Evolutionary conservation across 2,797 vertebrate genomes (phyloP).

Genomic region (Rhyacichthys aspro): DNA sequence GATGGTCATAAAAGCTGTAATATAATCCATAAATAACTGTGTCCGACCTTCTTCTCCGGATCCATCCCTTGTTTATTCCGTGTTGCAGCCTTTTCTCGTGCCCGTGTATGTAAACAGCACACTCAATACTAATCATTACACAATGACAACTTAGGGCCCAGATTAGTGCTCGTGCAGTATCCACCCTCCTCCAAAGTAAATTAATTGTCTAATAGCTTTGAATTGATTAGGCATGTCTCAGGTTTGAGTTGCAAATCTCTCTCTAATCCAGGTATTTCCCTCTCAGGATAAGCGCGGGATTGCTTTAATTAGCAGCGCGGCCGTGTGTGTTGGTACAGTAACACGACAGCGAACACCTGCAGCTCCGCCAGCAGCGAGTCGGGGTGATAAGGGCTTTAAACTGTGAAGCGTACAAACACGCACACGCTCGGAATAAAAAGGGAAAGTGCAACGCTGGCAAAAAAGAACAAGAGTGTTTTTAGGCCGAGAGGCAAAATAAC

Average conservation of each 20-base stretch:
- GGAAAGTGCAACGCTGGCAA: constrained; percentile 52
- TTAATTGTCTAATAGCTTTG: constrained; percentile 78
- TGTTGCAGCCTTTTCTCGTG: constrained; percentile 34
- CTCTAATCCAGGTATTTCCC: constrained; percentile 78
- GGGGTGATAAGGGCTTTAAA: constrained; percentile 57
- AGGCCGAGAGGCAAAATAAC: constrained; percentile 14
- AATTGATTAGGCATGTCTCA: constrained; percentile 77
- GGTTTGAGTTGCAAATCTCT: constrained; percentile 79
- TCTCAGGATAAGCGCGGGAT: constrained; percentile 74
- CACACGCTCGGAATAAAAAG: constrained; percentile 45
- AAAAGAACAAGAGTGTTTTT: constrained; percentile 59
- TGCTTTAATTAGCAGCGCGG: constrained; percentile 77
- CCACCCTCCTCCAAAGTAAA: constrained; percentile 74
- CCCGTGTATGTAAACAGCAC: constrained; percentile 58
- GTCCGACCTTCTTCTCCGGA: constrained; percentile 31
- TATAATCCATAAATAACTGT: constrained; percentile 23
- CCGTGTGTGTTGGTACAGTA: constrained; percentile 62
- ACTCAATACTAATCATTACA: constrained; percentile 73
- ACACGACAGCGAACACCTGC: constrained; percentile 66
- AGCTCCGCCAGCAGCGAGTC: constrained; percentile 59
- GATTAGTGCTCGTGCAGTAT: constrained; percentile 69
- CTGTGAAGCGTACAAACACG: constrained; percentile 44
- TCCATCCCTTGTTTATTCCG: constrained; percentile 39
- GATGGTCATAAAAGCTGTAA: constrained; percentile 1
- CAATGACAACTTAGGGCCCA: constrained; percentile 64